Percentiles rank a stretch among this genome's conserved stretches.
Evolutionary conservation across 2,797 vertebrate genomes (phyloP).

Genomic region (Arnoldichthys spilopterus): DNA sequence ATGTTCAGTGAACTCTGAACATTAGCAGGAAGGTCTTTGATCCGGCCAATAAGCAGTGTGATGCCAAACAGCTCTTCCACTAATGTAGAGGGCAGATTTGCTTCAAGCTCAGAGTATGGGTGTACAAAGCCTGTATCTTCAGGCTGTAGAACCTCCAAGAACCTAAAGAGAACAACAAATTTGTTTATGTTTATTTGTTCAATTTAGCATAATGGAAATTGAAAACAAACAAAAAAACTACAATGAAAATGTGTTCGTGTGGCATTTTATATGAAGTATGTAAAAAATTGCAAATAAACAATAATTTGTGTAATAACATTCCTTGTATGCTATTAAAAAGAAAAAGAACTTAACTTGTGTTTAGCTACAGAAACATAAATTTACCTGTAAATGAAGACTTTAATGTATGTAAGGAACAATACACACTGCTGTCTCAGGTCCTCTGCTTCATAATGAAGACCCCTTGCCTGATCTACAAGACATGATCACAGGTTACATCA

Average conservation of each 20-base stretch:
- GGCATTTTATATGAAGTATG: too few relatives aligned
- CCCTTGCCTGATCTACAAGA: slow-evolving; percentile 83
- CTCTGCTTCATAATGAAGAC: slow-evolving; percentile 88
- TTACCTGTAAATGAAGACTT: slow-evolving; percentile 95
- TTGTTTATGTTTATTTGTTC: too few relatives aligned
- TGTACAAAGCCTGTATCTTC: slow-evolving; percentile 69
- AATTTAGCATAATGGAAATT: neutral
- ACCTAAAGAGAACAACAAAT: slow-evolving; percentile 60
- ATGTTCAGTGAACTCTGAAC: slow-evolving; percentile 84
- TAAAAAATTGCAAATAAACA: neutral
- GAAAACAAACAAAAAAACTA: too few relatives aligned
- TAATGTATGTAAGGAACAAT: slow-evolving; percentile 91
- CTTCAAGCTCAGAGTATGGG: slow-evolving; percentile 84
- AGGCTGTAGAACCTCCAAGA: slow-evolving; percentile 69
- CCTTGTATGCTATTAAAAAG: neutral
- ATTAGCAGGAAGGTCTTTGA: slow-evolving; percentile 83
- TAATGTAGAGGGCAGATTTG: slow-evolving; percentile 84
- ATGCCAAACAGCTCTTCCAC: slow-evolving; percentile 90
- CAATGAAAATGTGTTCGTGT: too few relatives aligned
- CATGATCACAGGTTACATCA: neutral
- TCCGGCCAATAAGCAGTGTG: slow-evolving; percentile 82
- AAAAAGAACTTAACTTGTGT: neutral
- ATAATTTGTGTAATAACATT: neutral
- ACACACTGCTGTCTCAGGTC: slow-evolving; percentile 86
- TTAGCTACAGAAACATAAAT: slow-evolving; percentile 31